phyloP scores from a whole-genome alignment of 2,113 vertebrate genomes.

The Symphodus melops region DNA sequence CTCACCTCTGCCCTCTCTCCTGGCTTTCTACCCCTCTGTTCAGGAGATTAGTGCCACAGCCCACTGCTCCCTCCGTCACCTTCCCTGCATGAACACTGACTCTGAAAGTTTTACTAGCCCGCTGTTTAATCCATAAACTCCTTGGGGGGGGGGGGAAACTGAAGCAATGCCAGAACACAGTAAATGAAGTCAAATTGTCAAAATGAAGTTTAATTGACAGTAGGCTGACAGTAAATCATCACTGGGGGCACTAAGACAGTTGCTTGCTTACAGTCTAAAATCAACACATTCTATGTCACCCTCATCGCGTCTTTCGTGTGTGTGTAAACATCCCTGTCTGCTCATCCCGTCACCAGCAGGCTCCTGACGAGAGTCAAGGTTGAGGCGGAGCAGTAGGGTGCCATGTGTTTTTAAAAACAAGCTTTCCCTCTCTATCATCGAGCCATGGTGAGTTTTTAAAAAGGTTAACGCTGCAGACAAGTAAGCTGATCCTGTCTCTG shows the following conservation, averaged over 20 bases:
- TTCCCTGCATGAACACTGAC: conserved; percentile 45
- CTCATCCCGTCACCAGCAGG: conserved; percentile 24
- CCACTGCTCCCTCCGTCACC: conserved; percentile 53
- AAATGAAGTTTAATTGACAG: conserved; percentile 39
- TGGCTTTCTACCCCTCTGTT: conserved; percentile 54
- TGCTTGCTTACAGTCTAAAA: conserved; percentile 6
- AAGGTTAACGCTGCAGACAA: conserved; percentile 67
- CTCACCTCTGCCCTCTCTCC: conserved; percentile 75
- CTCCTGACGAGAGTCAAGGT: conserved; percentile 32
- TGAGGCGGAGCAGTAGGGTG: conserved; percentile 24
- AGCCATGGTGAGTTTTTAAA: conserved; percentile 45
- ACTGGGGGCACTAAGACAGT: conserved; percentile 19
- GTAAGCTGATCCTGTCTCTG: conserved; percentile 64
- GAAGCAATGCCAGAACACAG: conserved; percentile 4
- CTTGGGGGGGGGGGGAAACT: conserved; percentile 3
- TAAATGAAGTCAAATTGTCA: conserved; percentile 59
- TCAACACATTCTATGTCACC: conserved; percentile 17
- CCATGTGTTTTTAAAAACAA: conserved; percentile 42
- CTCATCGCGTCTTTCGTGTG: conserved; percentile 41
- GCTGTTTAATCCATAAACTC: conserved; percentile 54
- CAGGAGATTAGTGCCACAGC: conserved; percentile 70
- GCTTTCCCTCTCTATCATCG: conserved; percentile 42
- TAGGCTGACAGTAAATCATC: conserved; percentile 28
- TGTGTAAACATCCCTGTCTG: conserved; percentile 43
- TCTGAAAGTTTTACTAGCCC: conserved; percentile 55